Evolutionary conservation across 2,888 invertebrate genomes (phyloP), one percentile per base, ranked within the genome.

Genomic region (Acleris emargana): DNA sequence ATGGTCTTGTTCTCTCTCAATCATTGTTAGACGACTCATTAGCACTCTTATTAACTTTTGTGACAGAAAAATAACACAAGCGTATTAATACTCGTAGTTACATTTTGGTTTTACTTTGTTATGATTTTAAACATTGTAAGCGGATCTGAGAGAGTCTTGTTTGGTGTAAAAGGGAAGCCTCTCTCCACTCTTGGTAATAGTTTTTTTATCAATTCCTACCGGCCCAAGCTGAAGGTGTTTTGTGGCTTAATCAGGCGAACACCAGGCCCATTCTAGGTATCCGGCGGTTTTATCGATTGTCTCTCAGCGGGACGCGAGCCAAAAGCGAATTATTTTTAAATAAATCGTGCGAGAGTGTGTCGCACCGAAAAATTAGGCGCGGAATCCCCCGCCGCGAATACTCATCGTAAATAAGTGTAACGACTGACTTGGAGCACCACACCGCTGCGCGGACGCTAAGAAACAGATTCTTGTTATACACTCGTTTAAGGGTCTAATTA

Each of bases 401-500:
- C 90, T 87, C 88, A 79, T 89, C 91, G 88, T 91, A 88, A 91
- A 91, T 90, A 90, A 86, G 82, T 87, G 89, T 89, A 87, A 83
- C 84, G 81, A 80, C 74, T 76, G 80, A 76, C 75, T 77, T 72
- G 76, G 78, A 78, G 73, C 81, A 74, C 73, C 74, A 67, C 77
- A 76, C 78, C 79, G 80, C 76, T 82, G 80, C 76, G 79, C 76
- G 79, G 77, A 82, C 77, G 82, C 80, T 86, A 83, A 81, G 86
- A 87, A 85, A 85, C 84, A 86, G 81, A 87, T 87, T 86, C 88
- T 90, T 88, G 86, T 87, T 87, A 88, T 88, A 90, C 89, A 89
- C 87, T 89, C 89, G 86, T 89, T 90, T 89, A 89, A 84, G 86
- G 83, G 86, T 91, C 91, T 90, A 91, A 91, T 91, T 91, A 89